Percentiles rank a stretch among this genome's conserved stretches.
phyloP scores from a whole-genome alignment of 2,888 invertebrate species.

The Pyrrhosoma nymphula region DNA sequence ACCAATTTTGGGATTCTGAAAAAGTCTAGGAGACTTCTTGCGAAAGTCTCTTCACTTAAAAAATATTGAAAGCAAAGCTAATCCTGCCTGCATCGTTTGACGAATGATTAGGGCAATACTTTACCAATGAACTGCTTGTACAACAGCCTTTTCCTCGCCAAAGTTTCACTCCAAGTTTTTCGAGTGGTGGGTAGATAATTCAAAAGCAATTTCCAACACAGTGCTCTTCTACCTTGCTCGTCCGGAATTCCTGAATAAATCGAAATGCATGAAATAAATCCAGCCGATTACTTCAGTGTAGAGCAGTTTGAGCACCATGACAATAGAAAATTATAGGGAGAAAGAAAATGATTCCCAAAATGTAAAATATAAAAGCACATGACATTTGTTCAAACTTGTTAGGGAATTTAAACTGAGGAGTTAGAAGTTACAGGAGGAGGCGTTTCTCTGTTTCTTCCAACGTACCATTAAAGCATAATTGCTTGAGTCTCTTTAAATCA shows the following conservation, averaged over 20 bases:
- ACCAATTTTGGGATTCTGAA: too few species aligned
- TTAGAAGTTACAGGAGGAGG: slow-evolving; percentile 15
- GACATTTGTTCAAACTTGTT: too few species aligned
- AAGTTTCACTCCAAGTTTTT: slow-evolving; percentile 84
- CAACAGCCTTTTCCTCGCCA: slow-evolving; percentile 87
- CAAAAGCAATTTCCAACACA: slow-evolving; percentile 93
- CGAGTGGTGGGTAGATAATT: slow-evolving; percentile 89
- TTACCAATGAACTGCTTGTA: slow-evolving; percentile 90
- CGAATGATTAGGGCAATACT: slow-evolving; percentile 19
- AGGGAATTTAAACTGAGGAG: slow-evolving; percentile 43
- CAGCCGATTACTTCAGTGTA: not conserved
- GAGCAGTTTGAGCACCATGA: not conserved
- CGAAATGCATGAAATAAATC: slow-evolving; percentile 67
- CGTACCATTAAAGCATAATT: slow-evolving; percentile 90
- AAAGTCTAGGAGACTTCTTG: too few species aligned
- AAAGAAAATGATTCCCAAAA: too few species aligned
- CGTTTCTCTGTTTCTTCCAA: slow-evolving; percentile 65
- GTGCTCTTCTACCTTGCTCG: slow-evolving; percentile 88
- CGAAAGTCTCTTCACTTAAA: too few species aligned
- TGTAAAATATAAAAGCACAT: not conserved
- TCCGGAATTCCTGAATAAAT: slow-evolving; percentile 89
- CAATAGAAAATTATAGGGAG: not conserved
- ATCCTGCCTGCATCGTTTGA: not conserved
- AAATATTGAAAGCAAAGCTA: not conserved
- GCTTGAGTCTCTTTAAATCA: slow-evolving; percentile 84